Evolutionary conservation across 2,113 vertebrate genomes (phyloP).

Genomic region (Gallinago jamesoni): DNA sequence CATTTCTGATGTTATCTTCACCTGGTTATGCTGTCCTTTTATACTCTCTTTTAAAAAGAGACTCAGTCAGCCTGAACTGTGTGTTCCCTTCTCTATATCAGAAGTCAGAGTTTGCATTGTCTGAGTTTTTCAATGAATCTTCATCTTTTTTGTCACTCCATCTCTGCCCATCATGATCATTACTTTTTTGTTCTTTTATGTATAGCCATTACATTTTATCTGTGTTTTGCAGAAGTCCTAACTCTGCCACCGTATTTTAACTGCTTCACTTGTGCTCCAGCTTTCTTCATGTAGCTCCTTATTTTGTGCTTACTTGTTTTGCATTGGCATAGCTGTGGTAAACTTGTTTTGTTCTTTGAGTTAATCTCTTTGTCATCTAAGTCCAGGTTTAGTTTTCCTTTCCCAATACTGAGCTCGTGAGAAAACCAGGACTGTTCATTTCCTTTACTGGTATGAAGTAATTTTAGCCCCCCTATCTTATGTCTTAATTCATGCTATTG

Average conservation of each 20-base stretch:
- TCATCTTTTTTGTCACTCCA: neutral
- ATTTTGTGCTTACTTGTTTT: neutral
- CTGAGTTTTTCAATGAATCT: neutral
- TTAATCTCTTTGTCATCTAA: neutral
- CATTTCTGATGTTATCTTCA: constrained; percentile 24
- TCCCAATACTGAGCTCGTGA: neutral
- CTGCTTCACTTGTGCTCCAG: neutral
- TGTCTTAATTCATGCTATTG: neutral
- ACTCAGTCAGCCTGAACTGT: neutral
- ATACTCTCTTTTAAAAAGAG: neutral
- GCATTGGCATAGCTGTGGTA: neutral
- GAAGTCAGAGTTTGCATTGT: neutral
- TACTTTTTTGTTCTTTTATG: neutral
- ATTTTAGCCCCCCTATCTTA: neutral
- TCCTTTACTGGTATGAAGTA: neutral
- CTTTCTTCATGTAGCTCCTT: neutral
- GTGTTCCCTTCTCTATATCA: neutral
- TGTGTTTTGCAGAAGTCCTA: neutral
- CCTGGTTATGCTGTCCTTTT: neutral
- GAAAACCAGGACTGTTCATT: neutral
- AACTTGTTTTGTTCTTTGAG: neutral
- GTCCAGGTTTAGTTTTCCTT: neutral
- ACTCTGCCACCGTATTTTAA: neutral
- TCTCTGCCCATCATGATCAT: neutral
- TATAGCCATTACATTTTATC: neutral